Conservation (phyloP, 2,888 invertebrate species). For the Drosophila falleni region DNA sequence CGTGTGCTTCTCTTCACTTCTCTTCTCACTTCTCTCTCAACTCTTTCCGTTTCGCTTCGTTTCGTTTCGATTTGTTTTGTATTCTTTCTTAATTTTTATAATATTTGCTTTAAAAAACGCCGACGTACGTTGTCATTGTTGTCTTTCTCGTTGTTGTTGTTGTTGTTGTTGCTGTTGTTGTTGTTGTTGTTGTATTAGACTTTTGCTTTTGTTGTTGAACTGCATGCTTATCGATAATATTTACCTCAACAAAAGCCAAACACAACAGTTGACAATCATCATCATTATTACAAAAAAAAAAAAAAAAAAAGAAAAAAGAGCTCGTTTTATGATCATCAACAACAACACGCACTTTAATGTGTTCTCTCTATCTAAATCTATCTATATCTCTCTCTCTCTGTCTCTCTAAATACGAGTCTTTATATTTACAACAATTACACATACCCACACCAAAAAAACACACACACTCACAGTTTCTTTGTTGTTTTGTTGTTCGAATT, state of each 20-base stretch:
- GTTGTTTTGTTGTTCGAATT: slow-evolving; percentile 76
- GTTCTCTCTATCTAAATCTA: slow-evolving; percentile 12
- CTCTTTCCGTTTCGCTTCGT: neutral
- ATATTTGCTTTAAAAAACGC: slow-evolving; percentile 64
- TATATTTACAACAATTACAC: slow-evolving; percentile 30
- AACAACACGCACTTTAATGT: slow-evolving; percentile 33
- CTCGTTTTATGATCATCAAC: slow-evolving; percentile 27
- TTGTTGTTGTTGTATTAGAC: slow-evolving; percentile 44
- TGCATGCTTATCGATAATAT: slow-evolving; percentile 72
- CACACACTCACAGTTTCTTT: slow-evolving; percentile 58
- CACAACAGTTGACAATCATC: slow-evolving; percentile 42
- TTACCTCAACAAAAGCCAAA: slow-evolving; percentile 36
- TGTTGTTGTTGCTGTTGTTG: slow-evolving; percentile 39
- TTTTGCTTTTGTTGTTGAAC: slow-evolving; percentile 51
- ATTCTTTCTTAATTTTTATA: slow-evolving; percentile 27
- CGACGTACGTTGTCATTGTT: slow-evolving; percentile 46
- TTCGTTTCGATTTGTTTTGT: slow-evolving; percentile 3
- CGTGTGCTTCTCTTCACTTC: neutral
- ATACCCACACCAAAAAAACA: slow-evolving; percentile 24
- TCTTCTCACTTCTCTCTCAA: neutral
- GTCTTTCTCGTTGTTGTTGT: slow-evolving; percentile 18
- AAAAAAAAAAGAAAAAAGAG: neutral
- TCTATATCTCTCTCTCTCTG: slow-evolving; percentile 16
- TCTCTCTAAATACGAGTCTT: slow-evolving; percentile 30
- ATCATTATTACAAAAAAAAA: slow-evolving; percentile 12